Conservation (phyloP, 2,888 invertebrate genomes). For the Apodemia mormo region DNA sequence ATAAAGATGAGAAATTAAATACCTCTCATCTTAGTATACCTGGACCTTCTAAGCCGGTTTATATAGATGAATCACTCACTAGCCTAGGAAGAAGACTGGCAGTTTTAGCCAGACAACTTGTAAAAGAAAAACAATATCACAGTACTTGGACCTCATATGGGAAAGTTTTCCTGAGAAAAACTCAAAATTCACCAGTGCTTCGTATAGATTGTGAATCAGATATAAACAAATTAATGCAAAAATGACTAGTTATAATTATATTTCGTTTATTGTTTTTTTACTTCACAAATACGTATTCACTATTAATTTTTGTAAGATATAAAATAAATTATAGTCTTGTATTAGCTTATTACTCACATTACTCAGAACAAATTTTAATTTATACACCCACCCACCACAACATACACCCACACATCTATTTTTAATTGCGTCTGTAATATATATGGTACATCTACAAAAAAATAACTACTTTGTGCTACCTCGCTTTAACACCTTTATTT, state of each 20-base stretch:
- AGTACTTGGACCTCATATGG: background rate
- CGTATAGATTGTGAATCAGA: conserved; percentile 1
- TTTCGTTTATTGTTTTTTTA: background rate
- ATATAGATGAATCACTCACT: background rate
- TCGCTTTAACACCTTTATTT: too few species aligned
- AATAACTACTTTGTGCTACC: too few species aligned
- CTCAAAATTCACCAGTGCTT: background rate
- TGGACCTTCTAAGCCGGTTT: background rate
- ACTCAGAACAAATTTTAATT: too few species aligned
- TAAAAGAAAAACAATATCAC: background rate
- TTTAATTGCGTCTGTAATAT: too few species aligned
- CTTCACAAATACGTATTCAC: background rate
- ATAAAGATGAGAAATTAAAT: background rate
- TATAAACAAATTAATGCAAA: background rate
- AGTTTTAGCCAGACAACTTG: background rate
- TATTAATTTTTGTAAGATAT: background rate
- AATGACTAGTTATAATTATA: background rate
- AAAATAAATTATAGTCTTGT: too few species aligned
- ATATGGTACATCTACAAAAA: too few species aligned
- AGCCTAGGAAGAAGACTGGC: background rate
- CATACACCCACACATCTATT: too few species aligned
- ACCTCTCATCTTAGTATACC: background rate
- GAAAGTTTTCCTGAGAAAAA: background rate
- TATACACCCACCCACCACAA: too few species aligned
- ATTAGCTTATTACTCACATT: too few species aligned